Percentiles rank a stretch among this genome's conserved stretches.
Conservation (phyloP, 2,113 vertebrate species). For the Tauraco erythrolophus region DNA sequence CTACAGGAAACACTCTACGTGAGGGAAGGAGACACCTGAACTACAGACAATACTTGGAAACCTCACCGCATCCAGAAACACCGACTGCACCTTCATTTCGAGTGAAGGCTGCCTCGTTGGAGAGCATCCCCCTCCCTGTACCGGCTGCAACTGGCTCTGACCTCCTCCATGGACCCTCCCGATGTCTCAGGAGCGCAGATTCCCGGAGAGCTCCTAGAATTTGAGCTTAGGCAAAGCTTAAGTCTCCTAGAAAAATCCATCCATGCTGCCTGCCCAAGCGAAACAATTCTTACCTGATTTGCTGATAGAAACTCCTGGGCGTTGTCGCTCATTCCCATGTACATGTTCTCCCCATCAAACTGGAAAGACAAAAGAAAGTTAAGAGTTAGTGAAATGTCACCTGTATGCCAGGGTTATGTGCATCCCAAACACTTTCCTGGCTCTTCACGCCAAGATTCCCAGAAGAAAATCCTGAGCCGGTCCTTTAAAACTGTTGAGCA, state of each 20-base stretch:
- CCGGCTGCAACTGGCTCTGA: neutral
- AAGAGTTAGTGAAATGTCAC: slow-evolving; percentile 22
- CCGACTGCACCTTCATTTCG: neutral
- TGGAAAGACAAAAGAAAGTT: slow-evolving; percentile 76
- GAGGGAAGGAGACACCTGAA: slow-evolving; percentile 10
- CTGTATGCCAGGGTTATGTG: neutral
- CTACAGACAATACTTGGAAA: neutral
- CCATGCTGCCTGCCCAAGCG: neutral
- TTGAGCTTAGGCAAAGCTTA: neutral
- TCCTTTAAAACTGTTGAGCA: neutral
- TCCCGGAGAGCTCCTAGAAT: neutral
- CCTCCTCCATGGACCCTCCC: neutral
- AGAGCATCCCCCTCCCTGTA: neutral
- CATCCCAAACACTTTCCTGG: neutral
- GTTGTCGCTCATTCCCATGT: slow-evolving; percentile 95
- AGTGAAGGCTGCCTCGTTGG: neutral
- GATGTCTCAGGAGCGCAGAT: neutral
- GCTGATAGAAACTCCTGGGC: slow-evolving; percentile 94
- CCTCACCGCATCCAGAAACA: neutral
- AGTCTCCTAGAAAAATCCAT: neutral
- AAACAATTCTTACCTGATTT: slow-evolving; percentile 87
- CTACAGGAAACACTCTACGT: neutral
- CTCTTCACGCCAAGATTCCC: neutral
- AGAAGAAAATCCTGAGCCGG: neutral
- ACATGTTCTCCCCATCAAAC: slow-evolving; percentile 99